Percentiles rank a stretch among this genome's conserved stretches.
Conservation (phyloP, 2,113 vertebrate species). For the Elachura formosa region DNA sequence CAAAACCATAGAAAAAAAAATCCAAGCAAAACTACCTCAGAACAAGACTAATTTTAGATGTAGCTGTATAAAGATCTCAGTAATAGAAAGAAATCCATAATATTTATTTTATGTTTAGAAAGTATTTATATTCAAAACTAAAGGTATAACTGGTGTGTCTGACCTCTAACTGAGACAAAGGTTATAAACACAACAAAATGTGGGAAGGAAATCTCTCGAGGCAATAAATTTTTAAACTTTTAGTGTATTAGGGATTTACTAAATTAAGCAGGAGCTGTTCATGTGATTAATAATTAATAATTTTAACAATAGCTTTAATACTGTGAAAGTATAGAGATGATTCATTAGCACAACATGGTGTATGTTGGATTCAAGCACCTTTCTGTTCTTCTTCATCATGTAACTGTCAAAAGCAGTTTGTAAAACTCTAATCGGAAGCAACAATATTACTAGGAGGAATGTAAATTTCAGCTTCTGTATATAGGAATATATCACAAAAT, state of each 20-base stretch:
- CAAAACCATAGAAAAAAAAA: neutral
- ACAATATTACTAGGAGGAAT: neutral
- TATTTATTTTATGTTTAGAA: neutral
- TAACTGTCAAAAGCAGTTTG: neutral
- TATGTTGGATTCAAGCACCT: neutral
- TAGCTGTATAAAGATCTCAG: neutral
- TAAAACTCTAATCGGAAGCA: neutral
- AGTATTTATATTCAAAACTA: neutral
- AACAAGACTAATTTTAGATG: neutral
- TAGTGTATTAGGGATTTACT: neutral
- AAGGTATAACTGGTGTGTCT: neutral
- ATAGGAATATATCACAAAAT: neutral
- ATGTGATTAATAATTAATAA: neutral
- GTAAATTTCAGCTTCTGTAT: neutral
- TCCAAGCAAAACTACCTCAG: neutral
- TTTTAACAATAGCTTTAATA: neutral
- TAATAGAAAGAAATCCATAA: neutral
- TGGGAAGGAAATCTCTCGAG: neutral
- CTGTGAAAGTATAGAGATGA: neutral
- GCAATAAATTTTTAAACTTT: neutral
- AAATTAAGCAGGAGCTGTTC: neutral
- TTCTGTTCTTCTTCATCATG: neutral
- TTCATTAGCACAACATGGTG: neutral
- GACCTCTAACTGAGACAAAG: neutral
- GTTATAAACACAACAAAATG: neutral